These are phyloP conservation scores for Metopia argyrocephala DNA, from an alignment of 2,888 invertebrate species.

Conservation along the genomic window DNA sequence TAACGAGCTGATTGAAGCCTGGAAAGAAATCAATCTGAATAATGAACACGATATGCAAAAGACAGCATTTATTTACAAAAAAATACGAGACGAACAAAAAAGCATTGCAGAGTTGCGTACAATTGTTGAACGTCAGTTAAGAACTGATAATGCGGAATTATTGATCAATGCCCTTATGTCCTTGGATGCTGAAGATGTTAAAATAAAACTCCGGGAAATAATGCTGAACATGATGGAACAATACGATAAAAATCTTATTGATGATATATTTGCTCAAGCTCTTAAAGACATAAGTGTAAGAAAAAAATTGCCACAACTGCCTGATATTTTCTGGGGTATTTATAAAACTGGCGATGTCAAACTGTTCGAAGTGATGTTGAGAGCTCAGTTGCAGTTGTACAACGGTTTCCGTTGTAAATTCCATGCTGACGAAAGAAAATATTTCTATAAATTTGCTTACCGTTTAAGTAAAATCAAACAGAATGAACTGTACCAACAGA, in stretches of 20 bases:
- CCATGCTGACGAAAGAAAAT: slow-evolving; percentile 4
- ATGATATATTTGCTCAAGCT: slow-evolving; percentile 27
- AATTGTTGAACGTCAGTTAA: slow-evolving; percentile 25
- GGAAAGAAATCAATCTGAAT: slow-evolving; percentile 24
- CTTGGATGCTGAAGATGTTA: background rate
- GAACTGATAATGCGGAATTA: slow-evolving; percentile 28
- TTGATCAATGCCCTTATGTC: slow-evolving; percentile 11
- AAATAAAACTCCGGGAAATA: background rate
- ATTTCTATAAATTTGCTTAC: slow-evolving; percentile 7
- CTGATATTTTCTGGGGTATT: slow-evolving; percentile 18
- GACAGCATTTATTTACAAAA: background rate
- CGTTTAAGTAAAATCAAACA: slow-evolving; percentile 31
- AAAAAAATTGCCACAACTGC: background rate
- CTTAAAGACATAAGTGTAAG: slow-evolving; percentile 3
- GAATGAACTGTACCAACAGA: background rate
- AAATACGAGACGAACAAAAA: slow-evolving; percentile 24
- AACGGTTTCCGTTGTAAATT: background rate
- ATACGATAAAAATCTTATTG: slow-evolving; percentile 12
- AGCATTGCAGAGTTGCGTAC: slow-evolving; percentile 9
- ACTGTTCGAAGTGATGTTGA: slow-evolving; percentile 32
- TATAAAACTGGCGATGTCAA: slow-evolving; percentile 1
- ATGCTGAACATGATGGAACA: background rate
- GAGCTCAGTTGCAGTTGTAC: slow-evolving; percentile 19
- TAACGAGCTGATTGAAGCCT: background rate
- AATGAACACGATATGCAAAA: slow-evolving; percentile 33